Base-by-base conservation (phyloP, 2,797 vertebrate species). In the Enteromius viviparus region DNA sequence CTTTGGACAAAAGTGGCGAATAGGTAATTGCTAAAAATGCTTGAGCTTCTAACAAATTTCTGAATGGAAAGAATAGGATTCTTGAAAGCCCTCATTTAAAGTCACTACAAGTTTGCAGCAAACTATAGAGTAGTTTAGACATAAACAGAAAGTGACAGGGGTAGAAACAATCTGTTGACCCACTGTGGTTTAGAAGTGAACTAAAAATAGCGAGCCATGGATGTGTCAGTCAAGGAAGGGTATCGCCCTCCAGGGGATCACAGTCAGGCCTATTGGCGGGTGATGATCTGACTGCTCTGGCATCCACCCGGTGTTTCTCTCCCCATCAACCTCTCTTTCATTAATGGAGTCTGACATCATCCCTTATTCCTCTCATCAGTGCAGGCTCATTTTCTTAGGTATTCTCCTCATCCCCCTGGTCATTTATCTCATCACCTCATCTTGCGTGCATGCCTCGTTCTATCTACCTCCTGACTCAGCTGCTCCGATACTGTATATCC, bases 271-370 rank as follows among this genome's bases (percentile, higher is more conserved):
- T 87, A 78, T 85, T 87, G 80, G 70, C 2, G 76, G 65, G 45
- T 53, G 71, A 85, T 89, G 88, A 89, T 87, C 80, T 87, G 81
- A 89, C 58, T 72, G 60, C 78, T 79, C 75, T 86, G 88, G 88
- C 84, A 89, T 89, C 79, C 76, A 60, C 64, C 60, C 26, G 69
- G 66, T 60, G 80, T 81, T 19, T 82, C 85, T 80, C 53, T 78
- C 58, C 60, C 85, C 19, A 29, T 86, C 76, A 29, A 68, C 58
- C 60, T 83, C 76, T 71, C 83, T 80, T 86, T 87, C 84, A 88
- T 87, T 89, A 85, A 76, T 75, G 47, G 81, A 76, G 53, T 71
- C 76, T 88, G 86, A 88, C 83, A 85, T 89, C 84, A 89, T 85
- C 80, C 37, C 70, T 85, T 74, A 77, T 49, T 86, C 74, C 60